A percentile compares a stretch with the other conserved stretches of the same genome.
Evolutionary conservation across 2,797 vertebrate species (phyloP).

Genomic region (Lagodon rhomboides): DNA sequence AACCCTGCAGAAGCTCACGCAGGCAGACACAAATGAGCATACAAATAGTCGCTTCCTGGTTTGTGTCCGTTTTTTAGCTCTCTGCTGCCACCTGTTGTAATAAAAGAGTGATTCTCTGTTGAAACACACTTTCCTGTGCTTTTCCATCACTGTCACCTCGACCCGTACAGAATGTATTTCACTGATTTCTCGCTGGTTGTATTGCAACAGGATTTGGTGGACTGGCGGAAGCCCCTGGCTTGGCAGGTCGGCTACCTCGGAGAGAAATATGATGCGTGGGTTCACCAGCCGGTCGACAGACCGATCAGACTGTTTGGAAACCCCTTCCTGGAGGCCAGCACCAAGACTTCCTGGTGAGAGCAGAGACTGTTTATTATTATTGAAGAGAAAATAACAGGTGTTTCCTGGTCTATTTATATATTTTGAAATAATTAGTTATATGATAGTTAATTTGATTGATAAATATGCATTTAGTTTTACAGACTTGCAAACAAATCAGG

Average conservation of each 20-base stretch:
- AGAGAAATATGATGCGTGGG: constrained; percentile 97
- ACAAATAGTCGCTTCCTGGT: constrained; percentile 32
- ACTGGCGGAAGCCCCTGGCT: constrained; percentile 95
- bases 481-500: background rate
- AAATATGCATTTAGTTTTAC: background rate
- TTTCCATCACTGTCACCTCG: too few species aligned
- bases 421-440: background rate
- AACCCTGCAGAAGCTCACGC: constrained; percentile 18
- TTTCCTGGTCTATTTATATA: background rate
- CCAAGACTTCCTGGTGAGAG: constrained; percentile 93
- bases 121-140: too few species aligned
- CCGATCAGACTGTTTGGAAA: constrained; percentile 96
- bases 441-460: background rate
- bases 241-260: constrained; percentile 97
- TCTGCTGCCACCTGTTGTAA: constrained; percentile 69
- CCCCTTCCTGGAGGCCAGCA: constrained; percentile 90
- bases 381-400: background rate
- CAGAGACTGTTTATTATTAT: background rate
- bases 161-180: background rate
- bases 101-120: fast-evolving
- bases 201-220: constrained; percentile 91
- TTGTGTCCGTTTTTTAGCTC: background rate
- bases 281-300: constrained; percentile 95
- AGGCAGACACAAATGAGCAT: background rate
- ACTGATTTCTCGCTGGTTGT: background rate